Evolutionary conservation across 2,888 invertebrate species (phyloP), one percentile per base, ranked within the genome.

Genomic region (Drosophila acutilabella): DNA sequence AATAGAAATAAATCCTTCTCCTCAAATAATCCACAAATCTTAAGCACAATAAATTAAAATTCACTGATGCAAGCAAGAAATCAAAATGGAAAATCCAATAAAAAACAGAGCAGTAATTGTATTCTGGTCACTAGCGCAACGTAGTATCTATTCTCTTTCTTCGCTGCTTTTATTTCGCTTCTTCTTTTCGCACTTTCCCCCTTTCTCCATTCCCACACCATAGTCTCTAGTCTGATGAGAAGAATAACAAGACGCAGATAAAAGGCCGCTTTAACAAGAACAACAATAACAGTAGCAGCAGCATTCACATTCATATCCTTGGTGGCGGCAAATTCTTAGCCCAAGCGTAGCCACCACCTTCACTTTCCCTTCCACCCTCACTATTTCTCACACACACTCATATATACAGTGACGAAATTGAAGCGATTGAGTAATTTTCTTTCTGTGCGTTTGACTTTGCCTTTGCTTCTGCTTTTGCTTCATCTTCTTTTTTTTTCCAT

Each of bases 211-310:
- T n/a, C 48, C 7, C 23, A 8, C 23, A 0, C 18, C 33, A 50
- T 20, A 23, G 8, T 16, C 20, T 5, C 38, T 20, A 20, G 14
- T 33, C 42, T 60, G n/a, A 23, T 40, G 52, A 44, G 57, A 72
- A 82, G 81, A 72, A 88, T 75, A 88, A 88, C 81, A 81, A 82
- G 81, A 67, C 85, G 73, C 79, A 82, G 85, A 87, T 85, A 84
- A 78, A 81, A 81, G 85, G 78, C 85, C 68, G 75, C 81, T 64
- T 71, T 41, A 71, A 56, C 61, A 69, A 56, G 56, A 65, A 41
- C 64, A 74, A 48, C 50, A 62, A 61, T 44, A 38, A 54, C 33
- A 67, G 56, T 48, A 56, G 41, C 51, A 30, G 30, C 8, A 66
- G 61, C 69, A 68, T 53, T 58, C 66, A 74, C 54, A 74, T 52